These are phyloP conservation scores for Labroides dimidiatus DNA, from an alignment of 2,797 vertebrate species.

Conservation along the genomic window DNA sequence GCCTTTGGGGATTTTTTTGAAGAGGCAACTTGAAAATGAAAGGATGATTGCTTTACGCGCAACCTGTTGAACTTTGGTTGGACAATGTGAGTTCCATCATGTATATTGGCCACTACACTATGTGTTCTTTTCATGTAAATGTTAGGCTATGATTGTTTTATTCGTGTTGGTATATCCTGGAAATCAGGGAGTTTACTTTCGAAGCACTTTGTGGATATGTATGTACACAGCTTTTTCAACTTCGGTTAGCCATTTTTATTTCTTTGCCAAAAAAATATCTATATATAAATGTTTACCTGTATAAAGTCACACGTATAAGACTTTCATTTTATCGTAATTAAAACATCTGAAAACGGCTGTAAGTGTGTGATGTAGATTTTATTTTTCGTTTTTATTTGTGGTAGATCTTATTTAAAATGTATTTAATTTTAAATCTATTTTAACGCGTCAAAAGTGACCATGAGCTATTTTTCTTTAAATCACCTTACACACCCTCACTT, in stretches of 20 bases:
- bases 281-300: slow-evolving; percentile 99
- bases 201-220: slow-evolving; percentile 99
- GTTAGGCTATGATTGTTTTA: slow-evolving; percentile 90
- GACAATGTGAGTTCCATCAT: slow-evolving; percentile 88
- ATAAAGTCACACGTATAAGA: slow-evolving; percentile 96
- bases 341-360: slow-evolving; percentile 88
- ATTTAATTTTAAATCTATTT: slow-evolving; percentile 26
- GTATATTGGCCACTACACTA: slow-evolving; percentile 90
- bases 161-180: slow-evolving; percentile 95
- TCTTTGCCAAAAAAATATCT: slow-evolving; percentile 90
- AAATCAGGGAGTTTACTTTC: slow-evolving; percentile 98
- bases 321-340: slow-evolving; percentile 99
- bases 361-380: slow-evolving; percentile 78
- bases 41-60: slow-evolving; percentile 66
- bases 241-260: slow-evolving; percentile 95
- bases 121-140: slow-evolving; percentile 93
- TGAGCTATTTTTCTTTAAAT: slow-evolving; percentile 49
- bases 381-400: slow-evolving; percentile 45
- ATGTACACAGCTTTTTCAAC: slow-evolving; percentile 98
- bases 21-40: slow-evolving; percentile 64
- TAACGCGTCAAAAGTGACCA: slow-evolving; percentile 2
- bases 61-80: slow-evolving; percentile 83
- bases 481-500: slow-evolving; percentile 59
- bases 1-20: slow-evolving; percentile 55
- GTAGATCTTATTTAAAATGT: slow-evolving; percentile 12